Conservation (phyloP, 2,888 invertebrate genomes). For the Epirrhoe alternata region DNA sequence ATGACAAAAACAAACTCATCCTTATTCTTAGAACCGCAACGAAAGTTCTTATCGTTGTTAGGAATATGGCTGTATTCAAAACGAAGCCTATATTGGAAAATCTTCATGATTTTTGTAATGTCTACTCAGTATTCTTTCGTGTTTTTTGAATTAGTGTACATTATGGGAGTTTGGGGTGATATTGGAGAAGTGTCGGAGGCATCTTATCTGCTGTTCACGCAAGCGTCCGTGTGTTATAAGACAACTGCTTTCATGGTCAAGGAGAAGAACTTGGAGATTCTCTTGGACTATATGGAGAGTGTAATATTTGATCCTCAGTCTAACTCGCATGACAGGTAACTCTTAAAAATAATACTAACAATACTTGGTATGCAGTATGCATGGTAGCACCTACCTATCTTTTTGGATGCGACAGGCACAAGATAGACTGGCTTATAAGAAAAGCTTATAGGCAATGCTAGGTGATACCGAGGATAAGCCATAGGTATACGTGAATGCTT, state of each 20-base stretch:
- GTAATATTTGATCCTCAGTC: constrained; percentile 59
- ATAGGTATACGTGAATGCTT: too few relatives aligned
- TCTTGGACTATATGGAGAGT: constrained; percentile 61
- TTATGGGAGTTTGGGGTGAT: constrained; percentile 69
- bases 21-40: constrained; percentile 60
- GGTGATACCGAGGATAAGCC: too few relatives aligned
- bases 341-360: background rate
- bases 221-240: constrained; percentile 72
- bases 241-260: constrained; percentile 63
- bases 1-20: constrained; percentile 55
- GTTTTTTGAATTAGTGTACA: constrained; percentile 69
- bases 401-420: too few relatives aligned
- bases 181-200: constrained; percentile 70
- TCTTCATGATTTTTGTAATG: constrained; percentile 60
- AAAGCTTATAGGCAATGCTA: too few relatives aligned
- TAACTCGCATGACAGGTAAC: constrained; percentile 41
- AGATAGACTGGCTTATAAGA: too few relatives aligned
- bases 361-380: background rate
- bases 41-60: constrained; percentile 57
- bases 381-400: background rate
- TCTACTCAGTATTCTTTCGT: constrained; percentile 66
- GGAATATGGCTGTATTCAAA: constrained; percentile 66
- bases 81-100: constrained; percentile 49
- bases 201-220: constrained; percentile 71
- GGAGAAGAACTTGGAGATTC: constrained; percentile 52